Evolutionary conservation across 1,140 invertebrate genomes (phyloP), one percentile per base, ranked within the genome.

Genomic region (Paramacrobiotus metropolitanus): DNA sequence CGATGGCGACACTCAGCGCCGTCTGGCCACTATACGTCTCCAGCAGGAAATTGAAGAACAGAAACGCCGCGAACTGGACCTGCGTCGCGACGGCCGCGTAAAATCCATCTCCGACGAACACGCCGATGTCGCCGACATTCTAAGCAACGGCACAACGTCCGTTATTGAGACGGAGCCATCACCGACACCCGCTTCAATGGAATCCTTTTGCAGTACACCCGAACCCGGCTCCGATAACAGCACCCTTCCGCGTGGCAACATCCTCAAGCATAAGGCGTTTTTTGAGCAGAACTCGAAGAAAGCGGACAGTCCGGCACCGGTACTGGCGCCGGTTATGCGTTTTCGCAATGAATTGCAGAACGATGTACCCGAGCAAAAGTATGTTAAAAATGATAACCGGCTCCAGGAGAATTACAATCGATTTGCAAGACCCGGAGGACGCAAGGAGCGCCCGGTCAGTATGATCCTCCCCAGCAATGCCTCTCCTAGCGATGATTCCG

Each of bases 31-130:
- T 3, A 69, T 66, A 45, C 68, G 72, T 31, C 73, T 76, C 31
- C 75, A 76, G 64, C 66, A 69, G 59, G 75, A 76, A 64, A 76
- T 76, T 55, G 68, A 73, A 60, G 72, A 75, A 63, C 72, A 74
- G 21, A 71, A 69, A 30, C 66, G 71, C 63, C 63, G 72, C 60
- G 75, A 76, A 63, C 66, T 68, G 40, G 73, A 73, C 40, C 66
- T 76, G 15, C 63, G 68, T 21, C 67, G 66, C 21, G 66, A 67
- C 55, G 74, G 74, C n/a, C 67, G 66, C 28, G 73, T 74, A 20
- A 65, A 67, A 44, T 74, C 73, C 3, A 71, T 69, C 15, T 74
- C 73, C 4, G 68, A 71, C 59, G 73, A 74, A 29, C 65, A 68
- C 1, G 71, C 68, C 15, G 72, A 71, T 61, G 63, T 65, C 4